These are phyloP conservation scores for Platypus cylindrus DNA, from an alignment of 2,888 invertebrate genomes.

Conservation along the genomic window DNA sequence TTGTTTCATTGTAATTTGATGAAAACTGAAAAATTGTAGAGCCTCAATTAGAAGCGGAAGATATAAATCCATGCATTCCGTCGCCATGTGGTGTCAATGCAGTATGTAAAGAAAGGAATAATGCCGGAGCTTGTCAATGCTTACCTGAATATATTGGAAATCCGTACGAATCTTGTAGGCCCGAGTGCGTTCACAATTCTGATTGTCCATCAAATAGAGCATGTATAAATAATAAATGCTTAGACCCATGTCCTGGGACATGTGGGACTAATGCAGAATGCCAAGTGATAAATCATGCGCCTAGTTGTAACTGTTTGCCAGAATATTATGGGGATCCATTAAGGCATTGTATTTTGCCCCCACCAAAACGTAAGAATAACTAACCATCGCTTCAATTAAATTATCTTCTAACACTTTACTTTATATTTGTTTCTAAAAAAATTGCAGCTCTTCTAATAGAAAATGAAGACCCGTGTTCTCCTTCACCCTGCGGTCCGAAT, in stretches of 20 bases:
- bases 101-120: conserved; percentile 58
- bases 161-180: conserved; percentile 61
- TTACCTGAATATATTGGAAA: conserved; percentile 60
- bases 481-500: conserved; percentile 63
- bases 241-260: conserved; percentile 55
- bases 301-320: conserved; percentile 46
- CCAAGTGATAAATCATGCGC: conserved; percentile 51
- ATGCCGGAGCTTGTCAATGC: conserved; percentile 61
- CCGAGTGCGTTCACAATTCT: conserved; percentile 52
- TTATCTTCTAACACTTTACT: no score
- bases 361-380: conserved; percentile 33
- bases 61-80: conserved; percentile 49
- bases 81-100: conserved; percentile 56
- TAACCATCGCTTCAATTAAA: no score
- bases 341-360: conserved; percentile 32
- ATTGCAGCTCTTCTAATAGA: conserved; percentile 9
- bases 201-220: conserved; percentile 51
- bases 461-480: conserved; percentile 41
- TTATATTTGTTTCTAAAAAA: background rate
- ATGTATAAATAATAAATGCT: conserved; percentile 53
- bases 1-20: no score
- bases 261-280: conserved; percentile 58
- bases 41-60: conserved; percentile 20
- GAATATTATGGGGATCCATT: conserved; percentile 59
- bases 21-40: no score